A percentile compares a stretch with the other conserved stretches of the same genome.
These are phyloP conservation scores for Bos javanicus DNA, from an alignment of 2,113 vertebrate species.

Conservation along the genomic window DNA sequence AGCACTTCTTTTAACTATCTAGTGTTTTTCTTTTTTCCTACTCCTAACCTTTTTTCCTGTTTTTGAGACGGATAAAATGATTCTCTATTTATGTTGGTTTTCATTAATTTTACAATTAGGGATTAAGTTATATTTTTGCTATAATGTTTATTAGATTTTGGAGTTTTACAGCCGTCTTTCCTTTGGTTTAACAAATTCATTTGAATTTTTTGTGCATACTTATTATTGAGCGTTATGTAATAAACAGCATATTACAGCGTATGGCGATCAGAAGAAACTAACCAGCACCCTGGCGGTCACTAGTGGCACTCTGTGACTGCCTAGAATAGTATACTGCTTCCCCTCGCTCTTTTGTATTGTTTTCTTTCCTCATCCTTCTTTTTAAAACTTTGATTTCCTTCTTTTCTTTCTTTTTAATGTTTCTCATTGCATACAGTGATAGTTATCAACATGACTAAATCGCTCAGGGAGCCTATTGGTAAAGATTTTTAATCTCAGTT, in stretches of 20 bases:
- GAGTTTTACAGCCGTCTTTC: background rate
- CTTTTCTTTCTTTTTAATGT: background rate
- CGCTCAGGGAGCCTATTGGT: background rate
- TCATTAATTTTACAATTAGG: background rate
- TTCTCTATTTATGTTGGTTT: background rate
- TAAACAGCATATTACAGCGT: background rate
- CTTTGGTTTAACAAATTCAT: background rate
- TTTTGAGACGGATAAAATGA: background rate
- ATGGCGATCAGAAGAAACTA: background rate
- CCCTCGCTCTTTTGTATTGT: background rate
- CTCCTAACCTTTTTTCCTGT: background rate
- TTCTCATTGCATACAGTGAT: background rate
- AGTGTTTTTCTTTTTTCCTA: background rate
- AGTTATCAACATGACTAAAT: background rate
- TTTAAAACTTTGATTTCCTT: background rate
- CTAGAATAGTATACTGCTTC: background rate
- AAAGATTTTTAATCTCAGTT: background rate
- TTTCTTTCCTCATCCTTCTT: background rate
- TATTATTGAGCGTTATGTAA: background rate
- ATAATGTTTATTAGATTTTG: background rate
- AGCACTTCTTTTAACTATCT: background rate
- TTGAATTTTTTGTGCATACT: background rate
- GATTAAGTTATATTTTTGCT: slow-evolving; percentile 40
- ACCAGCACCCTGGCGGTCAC: background rate
- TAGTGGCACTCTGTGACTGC: background rate